Base-by-base conservation (phyloP, 2,888 invertebrate species). In the Eupithecia abbreviata region DNA sequence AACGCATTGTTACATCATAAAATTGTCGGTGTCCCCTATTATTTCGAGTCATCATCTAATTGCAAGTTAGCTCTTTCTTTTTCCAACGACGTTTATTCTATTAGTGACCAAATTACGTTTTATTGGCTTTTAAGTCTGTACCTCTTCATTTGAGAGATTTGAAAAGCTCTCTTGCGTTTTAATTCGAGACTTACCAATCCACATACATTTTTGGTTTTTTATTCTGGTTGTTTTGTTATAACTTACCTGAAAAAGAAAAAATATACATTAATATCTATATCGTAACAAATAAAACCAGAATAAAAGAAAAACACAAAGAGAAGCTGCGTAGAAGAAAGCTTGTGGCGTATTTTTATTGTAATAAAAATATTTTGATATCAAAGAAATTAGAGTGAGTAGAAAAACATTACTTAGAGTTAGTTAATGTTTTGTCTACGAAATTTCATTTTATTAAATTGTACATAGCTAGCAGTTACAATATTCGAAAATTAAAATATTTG, bases 11-110 rank as follows among this genome's bases (percentile, higher is more conserved):
- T 82, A 77, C 81, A 74, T 80, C 81, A 82, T 55, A 74, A 80
- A 80, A 80, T 80, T 82, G 80, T 72, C 51, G 49, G 75, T 80
- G 74, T 82, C 79, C 74, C 76, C 80, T 77, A 80, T 81, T 79
- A 77, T 73, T 77, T 66, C 74, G 76, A 77, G 74, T 77, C 81
- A 81, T 81, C 81, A 80, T 80, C 79, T 80, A 76, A 81, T 81
- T 80, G 79, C 65, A 73, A 75, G 77, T 71, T 69, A 73, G 74
- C 75, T 81, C 75, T 77, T 81, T 76, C 77, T 73, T 78, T 82
- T 82, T 79, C 76, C 79, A 81, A 74, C 58, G 66, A 49, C 79
- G 69, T 74, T 82, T 80, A 80, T 78, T 78, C 69, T 58, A 80
- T 76, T 71, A 51, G 74, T 58, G 41, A 71, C 43, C 65, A 41